Evolutionary conservation across 2,113 vertebrate genomes (phyloP).

Genomic region (Chamaetylas fuelleborni): DNA sequence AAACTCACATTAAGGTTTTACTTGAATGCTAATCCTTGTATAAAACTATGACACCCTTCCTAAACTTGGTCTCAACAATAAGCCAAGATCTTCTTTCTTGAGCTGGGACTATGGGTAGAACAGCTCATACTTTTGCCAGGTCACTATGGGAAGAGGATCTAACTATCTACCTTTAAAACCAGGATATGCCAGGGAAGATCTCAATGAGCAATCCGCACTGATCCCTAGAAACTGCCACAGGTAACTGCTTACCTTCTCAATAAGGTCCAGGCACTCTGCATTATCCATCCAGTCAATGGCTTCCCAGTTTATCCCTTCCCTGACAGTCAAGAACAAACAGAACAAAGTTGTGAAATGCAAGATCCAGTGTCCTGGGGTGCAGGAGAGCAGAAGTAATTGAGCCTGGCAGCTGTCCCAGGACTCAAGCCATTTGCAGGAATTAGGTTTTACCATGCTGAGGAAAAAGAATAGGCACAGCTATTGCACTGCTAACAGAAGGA

Average conservation of each 20-base stretch:
- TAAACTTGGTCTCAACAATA: not conserved
- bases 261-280: constrained; percentile 90
- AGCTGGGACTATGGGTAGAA: not conserved
- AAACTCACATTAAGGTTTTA: not conserved
- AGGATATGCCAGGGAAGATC: not conserved
- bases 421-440: not conserved
- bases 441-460: not conserved
- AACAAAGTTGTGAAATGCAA: constrained; percentile 2
- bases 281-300: constrained; percentile 97
- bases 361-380: not conserved
- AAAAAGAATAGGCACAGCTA: not conserved
- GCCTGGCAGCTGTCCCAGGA: not conserved
- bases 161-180: not conserved
- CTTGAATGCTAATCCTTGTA: not conserved
- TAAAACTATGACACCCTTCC: not conserved
- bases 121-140: not conserved
- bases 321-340: constrained; percentile 50
- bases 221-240: not conserved
- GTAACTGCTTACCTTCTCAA: constrained; percentile 83
- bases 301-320: constrained; percentile 92
- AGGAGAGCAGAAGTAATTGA: not conserved
- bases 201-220: not conserved
- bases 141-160: not conserved
- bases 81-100: not conserved
- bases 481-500: not conserved